These are phyloP conservation scores for Panthera tigris DNA, from an alignment of 2,113 vertebrate genomes.

Conservation along the genomic window DNA sequence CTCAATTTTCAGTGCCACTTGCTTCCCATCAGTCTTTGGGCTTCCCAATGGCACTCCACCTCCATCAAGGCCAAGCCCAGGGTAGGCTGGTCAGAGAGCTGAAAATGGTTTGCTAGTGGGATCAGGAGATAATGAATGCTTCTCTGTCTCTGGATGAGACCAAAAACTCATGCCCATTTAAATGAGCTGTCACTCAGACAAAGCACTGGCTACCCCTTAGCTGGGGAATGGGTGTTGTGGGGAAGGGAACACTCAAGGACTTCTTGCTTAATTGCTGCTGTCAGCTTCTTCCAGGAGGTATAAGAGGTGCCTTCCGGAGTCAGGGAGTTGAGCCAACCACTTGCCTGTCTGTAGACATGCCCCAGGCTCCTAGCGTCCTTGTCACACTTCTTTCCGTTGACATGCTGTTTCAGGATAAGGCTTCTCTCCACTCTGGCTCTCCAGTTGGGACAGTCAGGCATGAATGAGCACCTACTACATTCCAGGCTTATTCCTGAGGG, in stretches of 20 bases:
- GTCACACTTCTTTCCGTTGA: neutral
- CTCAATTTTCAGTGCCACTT: neutral
- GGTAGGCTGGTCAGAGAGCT: neutral
- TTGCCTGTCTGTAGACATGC: neutral
- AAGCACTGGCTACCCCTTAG: neutral
- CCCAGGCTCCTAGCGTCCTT: neutral
- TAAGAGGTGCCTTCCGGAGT: neutral
- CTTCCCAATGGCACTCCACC: rapidly evolving
- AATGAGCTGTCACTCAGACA: neutral
- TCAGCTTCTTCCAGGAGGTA: neutral
- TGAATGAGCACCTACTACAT: neutral
- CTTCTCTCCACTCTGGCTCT: neutral
- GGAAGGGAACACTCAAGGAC: neutral
- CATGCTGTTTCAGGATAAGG: neutral
- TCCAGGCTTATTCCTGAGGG: neutral
- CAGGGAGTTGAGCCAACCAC: neutral
- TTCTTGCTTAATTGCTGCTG: neutral
- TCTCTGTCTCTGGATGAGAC: neutral
- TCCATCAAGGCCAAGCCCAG: neutral
- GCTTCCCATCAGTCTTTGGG: neutral
- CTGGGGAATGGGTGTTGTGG: neutral
- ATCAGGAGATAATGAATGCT: neutral
- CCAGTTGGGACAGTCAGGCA: neutral
- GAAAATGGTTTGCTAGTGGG: neutral
- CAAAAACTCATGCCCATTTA: neutral